These are phyloP conservation scores for Centropyge bicolor DNA, from an alignment of 2,797 vertebrate species.

Conservation along the genomic window DNA sequence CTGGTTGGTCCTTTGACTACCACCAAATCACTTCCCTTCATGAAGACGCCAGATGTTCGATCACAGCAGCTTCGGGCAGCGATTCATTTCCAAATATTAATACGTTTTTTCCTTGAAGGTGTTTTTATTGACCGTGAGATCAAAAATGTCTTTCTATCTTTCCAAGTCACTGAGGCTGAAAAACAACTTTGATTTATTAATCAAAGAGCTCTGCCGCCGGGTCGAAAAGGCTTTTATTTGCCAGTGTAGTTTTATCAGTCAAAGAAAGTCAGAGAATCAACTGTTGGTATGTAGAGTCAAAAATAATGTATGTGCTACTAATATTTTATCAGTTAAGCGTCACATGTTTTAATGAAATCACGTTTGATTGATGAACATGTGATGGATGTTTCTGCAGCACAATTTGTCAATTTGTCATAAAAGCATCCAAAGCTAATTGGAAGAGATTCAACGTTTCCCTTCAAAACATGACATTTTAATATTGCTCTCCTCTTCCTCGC, in stretches of 20 bases:
- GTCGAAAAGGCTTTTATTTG: neutral
- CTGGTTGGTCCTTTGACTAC: constrained; percentile 29
- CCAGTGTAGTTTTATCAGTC: neutral
- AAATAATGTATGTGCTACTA: neutral
- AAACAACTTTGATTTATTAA: neutral
- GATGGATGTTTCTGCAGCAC: constrained; percentile 13
- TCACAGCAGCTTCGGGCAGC: neutral
- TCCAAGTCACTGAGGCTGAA: neutral
- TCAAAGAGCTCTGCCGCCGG: neutral
- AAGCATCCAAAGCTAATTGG: neutral
- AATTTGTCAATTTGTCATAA: constrained; percentile 26
- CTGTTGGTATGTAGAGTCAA: neutral
- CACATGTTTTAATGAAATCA: neutral
- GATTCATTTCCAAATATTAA: constrained; percentile 1
- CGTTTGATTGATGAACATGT: constrained; percentile 10
- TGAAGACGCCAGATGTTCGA: constrained; percentile 4
- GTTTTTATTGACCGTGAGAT: neutral
- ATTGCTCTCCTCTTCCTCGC: constrained; percentile 13
- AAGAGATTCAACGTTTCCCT: constrained; percentile 22
- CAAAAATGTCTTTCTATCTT: neutral
- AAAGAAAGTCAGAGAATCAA: neutral
- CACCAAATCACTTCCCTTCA: constrained; percentile 34
- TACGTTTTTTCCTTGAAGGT: neutral
- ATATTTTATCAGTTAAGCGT: neutral
- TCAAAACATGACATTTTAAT: constrained; percentile 50